These are phyloP conservation scores for Hydrozoanthus tunicans DNA, from an alignment of 64 coral and sea anemone genomes.

Conservation along the genomic window DNA sequence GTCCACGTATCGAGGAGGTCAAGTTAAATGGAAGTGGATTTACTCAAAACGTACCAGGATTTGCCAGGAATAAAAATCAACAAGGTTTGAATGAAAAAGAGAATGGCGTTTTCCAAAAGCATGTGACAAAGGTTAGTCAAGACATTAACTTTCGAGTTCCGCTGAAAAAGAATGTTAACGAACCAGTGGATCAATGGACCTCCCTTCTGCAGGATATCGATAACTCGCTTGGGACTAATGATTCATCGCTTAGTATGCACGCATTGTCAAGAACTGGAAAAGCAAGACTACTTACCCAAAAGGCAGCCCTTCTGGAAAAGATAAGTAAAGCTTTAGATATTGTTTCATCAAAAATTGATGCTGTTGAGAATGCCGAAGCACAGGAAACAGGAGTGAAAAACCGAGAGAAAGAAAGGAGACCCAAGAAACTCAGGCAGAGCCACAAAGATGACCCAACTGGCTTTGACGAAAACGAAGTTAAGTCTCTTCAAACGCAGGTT, in stretches of 20 bases:
- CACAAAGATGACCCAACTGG: neutral
- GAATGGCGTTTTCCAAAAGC: neutral
- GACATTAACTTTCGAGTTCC: neutral
- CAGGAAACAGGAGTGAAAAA: neutral
- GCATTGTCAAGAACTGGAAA: conserved; percentile 33
- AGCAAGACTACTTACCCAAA: conserved; percentile 38
- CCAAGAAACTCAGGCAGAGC: neutral
- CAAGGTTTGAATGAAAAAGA: neutral
- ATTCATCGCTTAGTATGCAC: neutral
- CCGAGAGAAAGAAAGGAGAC: neutral
- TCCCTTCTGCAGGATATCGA: conserved; percentile 40
- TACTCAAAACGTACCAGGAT: neutral
- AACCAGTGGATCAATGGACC: conserved; percentile 24
- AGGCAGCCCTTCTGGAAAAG: conserved; percentile 40
- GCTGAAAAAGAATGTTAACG: neutral
- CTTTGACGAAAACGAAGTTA: conserved; percentile 18
- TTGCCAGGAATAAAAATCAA: neutral
- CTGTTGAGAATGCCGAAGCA: neutral
- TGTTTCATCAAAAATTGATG: conserved; percentile 47
- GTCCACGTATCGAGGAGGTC: neutral
- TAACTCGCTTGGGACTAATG: neutral
- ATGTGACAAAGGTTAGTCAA: neutral
- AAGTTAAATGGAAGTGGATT: neutral
- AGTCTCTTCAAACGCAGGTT: conserved; percentile 45
- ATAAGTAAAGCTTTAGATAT: conserved; percentile 48